Evolutionary conservation across 2,797 vertebrate genomes (phyloP).

Genomic region (Calcarius lapponicus): DNA sequence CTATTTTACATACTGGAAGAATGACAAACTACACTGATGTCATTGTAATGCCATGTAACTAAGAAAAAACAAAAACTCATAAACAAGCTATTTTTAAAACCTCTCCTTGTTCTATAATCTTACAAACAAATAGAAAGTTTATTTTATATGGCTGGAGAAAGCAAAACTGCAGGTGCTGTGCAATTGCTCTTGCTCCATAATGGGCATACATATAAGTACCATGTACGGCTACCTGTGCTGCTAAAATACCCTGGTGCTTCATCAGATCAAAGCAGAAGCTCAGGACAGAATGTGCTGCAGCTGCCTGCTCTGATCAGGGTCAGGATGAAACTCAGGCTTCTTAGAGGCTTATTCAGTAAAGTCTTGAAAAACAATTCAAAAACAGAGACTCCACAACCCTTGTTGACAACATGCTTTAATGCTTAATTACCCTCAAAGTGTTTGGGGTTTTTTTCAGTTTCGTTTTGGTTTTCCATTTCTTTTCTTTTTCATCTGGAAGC

Average conservation of each 20-base stretch:
- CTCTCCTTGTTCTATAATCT: not conserved
- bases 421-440: not conserved
- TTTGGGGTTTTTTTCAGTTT: rapidly evolving
- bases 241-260: not conserved
- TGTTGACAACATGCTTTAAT: not conserved
- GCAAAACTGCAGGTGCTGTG: not conserved
- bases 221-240: not conserved
- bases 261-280: not conserved
- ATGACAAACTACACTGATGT: not conserved
- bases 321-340: not conserved
- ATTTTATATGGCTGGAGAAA: not conserved
- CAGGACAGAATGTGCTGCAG: not conserved
- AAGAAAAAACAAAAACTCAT: not conserved
- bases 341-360: not conserved
- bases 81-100: not conserved
- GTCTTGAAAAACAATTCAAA: not conserved
- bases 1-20: not conserved
- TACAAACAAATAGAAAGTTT: not conserved
- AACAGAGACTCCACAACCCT: not conserved
- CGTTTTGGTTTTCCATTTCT: not conserved
- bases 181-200: not conserved
- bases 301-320: not conserved
- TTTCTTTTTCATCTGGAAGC: not conserved
- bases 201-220: not conserved
- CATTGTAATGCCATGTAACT: not conserved